Evolutionary conservation across 2,888 invertebrate genomes (phyloP), one percentile per base, ranked within the genome.

Genomic region (Hoplodrina ambigua): DNA sequence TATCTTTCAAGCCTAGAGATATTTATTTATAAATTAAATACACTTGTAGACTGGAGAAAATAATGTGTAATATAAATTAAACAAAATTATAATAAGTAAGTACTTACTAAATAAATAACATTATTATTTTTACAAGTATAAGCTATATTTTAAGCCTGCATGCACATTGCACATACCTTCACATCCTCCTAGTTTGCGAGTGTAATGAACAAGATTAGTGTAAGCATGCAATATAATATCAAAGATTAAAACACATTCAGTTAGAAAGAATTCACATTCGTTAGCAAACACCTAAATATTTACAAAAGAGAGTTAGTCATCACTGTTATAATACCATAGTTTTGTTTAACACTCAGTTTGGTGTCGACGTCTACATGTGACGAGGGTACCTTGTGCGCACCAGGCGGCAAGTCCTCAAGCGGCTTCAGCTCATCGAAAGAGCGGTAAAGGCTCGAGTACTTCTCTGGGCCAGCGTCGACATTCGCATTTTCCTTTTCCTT

Each of bases 391-490:
- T 96, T 93, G 85, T 93, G 90, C 70, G 92, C 83, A 83, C 92
- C 91, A 20, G 91, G 93, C 55, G 91, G 94, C 83, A 94, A 88
- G 57, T 93, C 94, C 82, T 92, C 92, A 84, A 91, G 92, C 71
- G 93, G 89, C 89, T 94, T 94, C 87, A 95, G 88, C 83, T 93
- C 90, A 86, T 96, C 95, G 76, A 96, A 95, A 76, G 94, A 92
- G 87, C 87, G 92, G 90, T 93, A 94, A 88, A 96, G 94, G 88
- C 90, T 93, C 87, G 91, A 89, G 90, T 96, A 96, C 88, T 94
- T 95, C 86, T 92, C 91, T 60, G 86, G 84, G 61, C 83, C 87
- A 30, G 84, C 87, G 63, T 90, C 88, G 52, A 81, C 75, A 66
- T 79, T 75, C 30, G 82, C 78, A 64, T 78, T 75, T 25, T 89